Percentiles rank a stretch among this genome's conserved stretches.
phyloP scores from a whole-genome alignment of 2,113 vertebrate genomes.

The Colossoma macropomum region DNA sequence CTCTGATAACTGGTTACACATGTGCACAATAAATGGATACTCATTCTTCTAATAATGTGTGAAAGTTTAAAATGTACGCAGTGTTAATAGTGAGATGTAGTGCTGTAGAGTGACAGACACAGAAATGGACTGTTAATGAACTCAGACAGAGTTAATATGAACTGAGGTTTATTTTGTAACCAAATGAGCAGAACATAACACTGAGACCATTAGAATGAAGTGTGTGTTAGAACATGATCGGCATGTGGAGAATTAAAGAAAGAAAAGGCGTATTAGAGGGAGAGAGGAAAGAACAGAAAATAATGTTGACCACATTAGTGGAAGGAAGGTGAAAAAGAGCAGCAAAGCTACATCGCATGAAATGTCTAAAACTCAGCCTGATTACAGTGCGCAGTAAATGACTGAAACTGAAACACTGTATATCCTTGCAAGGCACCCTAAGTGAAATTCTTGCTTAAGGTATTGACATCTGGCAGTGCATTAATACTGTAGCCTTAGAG shows the following conservation, averaged over 20 bases:
- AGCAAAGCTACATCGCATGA: neutral
- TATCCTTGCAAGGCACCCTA: no score
- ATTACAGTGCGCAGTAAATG: neutral
- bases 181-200: neutral
- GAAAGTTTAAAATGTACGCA: neutral
- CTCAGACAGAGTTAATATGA: neutral
- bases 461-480: slow-evolving; percentile 40
- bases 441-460: neutral
- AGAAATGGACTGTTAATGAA: neutral
- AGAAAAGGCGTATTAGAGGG: neutral
- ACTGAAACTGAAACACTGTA: neutral
- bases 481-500: neutral
- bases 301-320: neutral
- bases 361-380: neutral
- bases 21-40: neutral
- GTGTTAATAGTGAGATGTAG: neutral
- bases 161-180: neutral
- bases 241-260: neutral
- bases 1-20: no score
- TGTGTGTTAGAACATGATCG: neutral
- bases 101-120: neutral
- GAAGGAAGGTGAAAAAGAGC: neutral
- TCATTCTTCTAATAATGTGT: neutral
- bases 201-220: slow-evolving; percentile 1
- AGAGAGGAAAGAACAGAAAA: neutral